Conservation (phyloP, 2,888 invertebrate genomes). For the Lysandra bellargus region DNA sequence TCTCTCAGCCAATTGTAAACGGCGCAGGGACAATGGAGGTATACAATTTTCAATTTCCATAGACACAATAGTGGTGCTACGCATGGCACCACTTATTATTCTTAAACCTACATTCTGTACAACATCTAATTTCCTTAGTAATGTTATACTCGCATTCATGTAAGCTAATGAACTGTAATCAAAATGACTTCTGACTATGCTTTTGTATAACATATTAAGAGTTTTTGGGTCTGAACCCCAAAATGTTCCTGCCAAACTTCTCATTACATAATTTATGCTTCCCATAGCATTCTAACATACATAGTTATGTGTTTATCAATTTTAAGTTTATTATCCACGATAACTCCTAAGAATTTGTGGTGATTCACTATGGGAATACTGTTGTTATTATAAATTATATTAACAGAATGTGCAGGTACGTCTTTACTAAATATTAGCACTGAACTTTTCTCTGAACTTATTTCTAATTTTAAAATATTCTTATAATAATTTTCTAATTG, state of each 20-base stretch:
- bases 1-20: constrained; percentile 32
- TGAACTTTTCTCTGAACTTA: constrained; percentile 29
- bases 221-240: constrained; percentile 34
- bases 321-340: constrained; percentile 8
- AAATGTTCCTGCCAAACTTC: constrained; percentile 24
- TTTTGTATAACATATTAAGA: constrained; percentile 35
- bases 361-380: constrained; percentile 7
- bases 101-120: constrained; percentile 35
- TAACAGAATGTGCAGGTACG: constrained; percentile 12
- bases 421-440: constrained; percentile 25
- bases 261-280: constrained; percentile 32
- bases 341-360: constrained; percentile 27
- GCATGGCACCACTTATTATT: constrained; percentile 36
- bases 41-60: constrained; percentile 36
- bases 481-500: background rate
- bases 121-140: constrained; percentile 33
- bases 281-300: constrained; percentile 27
- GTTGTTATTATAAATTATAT: constrained; percentile 31
- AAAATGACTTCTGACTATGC: constrained; percentile 38
- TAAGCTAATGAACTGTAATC: constrained; percentile 37
- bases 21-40: constrained; percentile 36
- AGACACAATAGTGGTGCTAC: constrained; percentile 36
- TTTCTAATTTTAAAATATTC: constrained; percentile 20
- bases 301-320: constrained; percentile 31
- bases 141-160: constrained; percentile 23